These are phyloP conservation scores for Ptilorrhoa leucosticta DNA, from an alignment of 2,113 vertebrate genomes.

Conservation along the genomic window DNA sequence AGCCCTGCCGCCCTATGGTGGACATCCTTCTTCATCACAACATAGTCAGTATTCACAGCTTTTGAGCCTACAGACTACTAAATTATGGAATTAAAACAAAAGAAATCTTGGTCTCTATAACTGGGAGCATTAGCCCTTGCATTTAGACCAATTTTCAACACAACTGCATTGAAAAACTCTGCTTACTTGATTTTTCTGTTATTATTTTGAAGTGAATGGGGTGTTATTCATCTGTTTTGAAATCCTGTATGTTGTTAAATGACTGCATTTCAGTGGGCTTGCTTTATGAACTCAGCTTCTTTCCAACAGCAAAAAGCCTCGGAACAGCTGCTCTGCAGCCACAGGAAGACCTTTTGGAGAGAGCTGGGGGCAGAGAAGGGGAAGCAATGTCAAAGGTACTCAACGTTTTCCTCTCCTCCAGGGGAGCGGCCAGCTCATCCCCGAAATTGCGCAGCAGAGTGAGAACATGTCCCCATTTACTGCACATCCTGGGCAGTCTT, in stretches of 20 bases:
- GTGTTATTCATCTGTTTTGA: not conserved
- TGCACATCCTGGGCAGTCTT: conserved; percentile 13
- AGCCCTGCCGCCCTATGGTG: not conserved
- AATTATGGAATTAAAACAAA: conserved; percentile 40
- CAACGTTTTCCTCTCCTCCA: not conserved
- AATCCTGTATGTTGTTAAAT: not conserved
- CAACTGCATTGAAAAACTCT: not conserved
- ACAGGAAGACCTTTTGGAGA: not conserved
- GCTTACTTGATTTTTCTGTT: not conserved
- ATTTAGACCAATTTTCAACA: not conserved
- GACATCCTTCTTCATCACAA: not conserved
- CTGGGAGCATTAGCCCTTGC: not conserved
- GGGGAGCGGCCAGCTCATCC: not conserved
- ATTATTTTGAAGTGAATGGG: not conserved
- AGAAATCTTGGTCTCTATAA: not conserved
- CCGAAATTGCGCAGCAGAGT: not conserved
- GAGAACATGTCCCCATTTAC: not conserved
- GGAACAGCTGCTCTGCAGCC: not conserved
- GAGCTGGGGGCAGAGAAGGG: not conserved
- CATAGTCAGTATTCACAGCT: not conserved
- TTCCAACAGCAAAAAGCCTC: not conserved
- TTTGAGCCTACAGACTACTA: not conserved
- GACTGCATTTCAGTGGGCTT: not conserved
- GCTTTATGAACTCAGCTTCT: not conserved
- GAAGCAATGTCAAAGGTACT: not conserved